Evolutionary conservation across 2,113 vertebrate genomes (phyloP).

Genomic region (Phyllopteryx taeniolatus): DNA sequence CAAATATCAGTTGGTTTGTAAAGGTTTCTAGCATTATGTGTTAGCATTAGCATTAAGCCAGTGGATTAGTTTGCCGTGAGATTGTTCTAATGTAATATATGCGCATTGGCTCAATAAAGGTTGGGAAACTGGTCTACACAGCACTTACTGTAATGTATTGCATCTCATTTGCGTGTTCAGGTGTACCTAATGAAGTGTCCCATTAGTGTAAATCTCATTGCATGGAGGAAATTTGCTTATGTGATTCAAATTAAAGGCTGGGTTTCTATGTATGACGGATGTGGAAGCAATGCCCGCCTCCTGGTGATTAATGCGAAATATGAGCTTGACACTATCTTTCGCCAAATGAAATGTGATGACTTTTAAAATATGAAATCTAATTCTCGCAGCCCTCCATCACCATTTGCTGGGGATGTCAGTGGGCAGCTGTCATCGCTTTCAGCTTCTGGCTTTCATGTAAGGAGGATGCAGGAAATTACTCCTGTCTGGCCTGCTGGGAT

Average conservation of each 20-base stretch:
- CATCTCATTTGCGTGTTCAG: background rate
- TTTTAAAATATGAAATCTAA: slow-evolving; percentile 60
- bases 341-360: slow-evolving; percentile 41
- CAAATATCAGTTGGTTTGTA: too few species aligned
- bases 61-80: too few species aligned
- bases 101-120: too few species aligned
- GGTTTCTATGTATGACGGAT: slow-evolving; percentile 56
- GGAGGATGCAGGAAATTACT: slow-evolving; percentile 58
- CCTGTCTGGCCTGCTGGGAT: slow-evolving; percentile 39
- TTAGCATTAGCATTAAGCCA: too few species aligned
- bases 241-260: slow-evolving; percentile 39
- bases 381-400: slow-evolving; percentile 32
- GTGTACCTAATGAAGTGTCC: slow-evolving; percentile 58
- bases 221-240: slow-evolving; percentile 31
- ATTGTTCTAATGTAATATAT: background rate
- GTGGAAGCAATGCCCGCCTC: slow-evolving; percentile 46
- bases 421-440: slow-evolving; percentile 53
- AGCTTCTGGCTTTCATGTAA: slow-evolving; percentile 66
- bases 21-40: too few species aligned
- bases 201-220: slow-evolving; percentile 19
- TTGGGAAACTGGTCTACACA: background rate
- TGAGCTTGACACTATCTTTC: slow-evolving; percentile 48
- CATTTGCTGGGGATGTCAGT: slow-evolving; percentile 34
- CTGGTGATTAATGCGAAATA: slow-evolving; percentile 56
- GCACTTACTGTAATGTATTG: too few species aligned